Evolutionary conservation across 1,140 invertebrate genomes (phyloP), one percentile per base, ranked within the genome.

Genomic region (Lordiphosa clarofinis): DNA sequence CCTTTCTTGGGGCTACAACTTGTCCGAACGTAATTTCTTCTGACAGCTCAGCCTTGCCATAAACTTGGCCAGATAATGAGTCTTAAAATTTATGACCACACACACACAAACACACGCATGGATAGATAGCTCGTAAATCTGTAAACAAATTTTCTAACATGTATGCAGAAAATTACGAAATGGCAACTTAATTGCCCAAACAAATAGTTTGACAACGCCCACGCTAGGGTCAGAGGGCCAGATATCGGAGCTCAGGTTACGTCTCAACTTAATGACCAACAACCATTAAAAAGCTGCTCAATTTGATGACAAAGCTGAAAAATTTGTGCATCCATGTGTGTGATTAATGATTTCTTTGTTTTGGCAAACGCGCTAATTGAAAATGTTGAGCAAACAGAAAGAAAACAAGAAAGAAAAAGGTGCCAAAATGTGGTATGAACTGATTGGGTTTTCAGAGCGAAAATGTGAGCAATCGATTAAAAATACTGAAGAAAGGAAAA

Each of bases 331-430:
- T 19, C 15, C n/a, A 37, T 24, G 49, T 53, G 19, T 60, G 56
- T 82, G 75, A 81, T 81, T 81, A 81, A 81, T 81, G 76, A 59
- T 82, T 81, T 81, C 76, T 82, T 81, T 82, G 72, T 56, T 58
- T 76, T 61, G 47, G 40, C 48, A 8, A 31, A 8, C 49, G 52
- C 72, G 69, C 76, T 81, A 81, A 81, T 81, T 81, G 72, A 81
- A 81, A 82, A 59, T 37, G 55, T 35, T 82, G 62, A 56, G 39
- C 65, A 59, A 67, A 46, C 46, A 57, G 44, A 35, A 46, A 13
- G 37, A 54, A 57, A 24, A 4, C 4, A 24, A 24, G 21, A 24
- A 24, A 1, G 35, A 67, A 33, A 60, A 58, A 37, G 37, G 48
- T 13, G 3, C 33, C 28, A 13, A 48, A 15, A 28, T 12, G n/a